phyloP scores from a whole-genome alignment of 23 tunicate species.

The Oikopleura albicans region DNA sequence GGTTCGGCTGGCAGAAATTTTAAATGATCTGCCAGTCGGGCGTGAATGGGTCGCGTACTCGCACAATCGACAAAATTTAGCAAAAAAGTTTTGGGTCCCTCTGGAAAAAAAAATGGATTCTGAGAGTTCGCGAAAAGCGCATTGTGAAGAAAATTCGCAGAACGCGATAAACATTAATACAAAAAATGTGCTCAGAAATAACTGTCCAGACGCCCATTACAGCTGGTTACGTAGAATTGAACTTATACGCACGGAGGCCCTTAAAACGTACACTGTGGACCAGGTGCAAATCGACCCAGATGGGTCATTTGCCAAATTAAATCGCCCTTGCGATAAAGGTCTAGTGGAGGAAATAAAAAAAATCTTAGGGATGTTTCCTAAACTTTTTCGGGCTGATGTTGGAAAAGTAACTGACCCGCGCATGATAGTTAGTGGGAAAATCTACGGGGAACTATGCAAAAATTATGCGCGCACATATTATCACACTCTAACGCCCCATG shows the following conservation, averaged over 20 bases:
- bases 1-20: too few species aligned
- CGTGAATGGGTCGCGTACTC: too few species aligned
- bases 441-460: neutral
- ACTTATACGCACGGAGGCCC: neutral
- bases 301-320: neutral
- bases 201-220: neutral
- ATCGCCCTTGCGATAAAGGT: neutral
- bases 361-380: neutral
- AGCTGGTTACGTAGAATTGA: neutral
- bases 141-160: too few species aligned
- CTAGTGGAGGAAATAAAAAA: neutral
- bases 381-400: neutral
- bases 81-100: too few species aligned
- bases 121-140: too few species aligned
- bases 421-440: neutral
- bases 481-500: neutral
- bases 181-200: neutral
- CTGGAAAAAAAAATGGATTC: too few species aligned
- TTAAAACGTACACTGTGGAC: neutral
- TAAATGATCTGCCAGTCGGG: too few species aligned
- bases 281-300: neutral
- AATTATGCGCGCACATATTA: neutral
- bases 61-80: too few species aligned
- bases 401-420: neutral
- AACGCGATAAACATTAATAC: too few species aligned